phyloP scores from a whole-genome alignment of 2,113 vertebrate genomes.

The Setophaga coronata region DNA sequence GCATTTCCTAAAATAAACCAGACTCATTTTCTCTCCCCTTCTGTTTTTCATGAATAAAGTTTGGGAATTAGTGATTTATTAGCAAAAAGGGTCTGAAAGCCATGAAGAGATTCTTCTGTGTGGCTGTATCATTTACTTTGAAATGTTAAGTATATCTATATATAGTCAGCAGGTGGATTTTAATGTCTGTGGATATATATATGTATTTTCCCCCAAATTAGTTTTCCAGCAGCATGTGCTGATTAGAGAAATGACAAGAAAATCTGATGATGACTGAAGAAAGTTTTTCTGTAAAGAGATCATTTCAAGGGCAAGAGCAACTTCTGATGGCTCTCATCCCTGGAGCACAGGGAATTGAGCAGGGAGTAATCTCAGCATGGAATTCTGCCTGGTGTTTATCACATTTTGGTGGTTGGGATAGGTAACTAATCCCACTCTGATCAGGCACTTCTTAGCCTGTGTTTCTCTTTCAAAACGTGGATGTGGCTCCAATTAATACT shows the following conservation, averaged over 20 bases:
- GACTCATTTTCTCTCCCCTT: background rate
- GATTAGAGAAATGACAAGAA: background rate
- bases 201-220: background rate
- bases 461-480: slow-evolving; percentile 33
- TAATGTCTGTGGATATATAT: background rate
- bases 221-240: background rate
- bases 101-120: background rate
- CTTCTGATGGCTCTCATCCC: background rate
- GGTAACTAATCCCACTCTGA: background rate
- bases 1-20: background rate
- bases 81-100: background rate
- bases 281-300: background rate
- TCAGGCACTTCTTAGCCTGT: background rate
- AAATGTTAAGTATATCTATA: background rate
- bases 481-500: slow-evolving; percentile 12
- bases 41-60: slow-evolving; percentile 4
- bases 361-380: background rate
- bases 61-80: background rate
- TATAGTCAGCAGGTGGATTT: slow-evolving; percentile 21
- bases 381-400: background rate
- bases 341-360: background rate
- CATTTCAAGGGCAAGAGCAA: background rate
- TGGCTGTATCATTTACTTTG: background rate
- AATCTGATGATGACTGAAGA: background rate
- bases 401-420: background rate